Conservation (phyloP, 2,113 vertebrate species). For the Urocolius indicus region DNA sequence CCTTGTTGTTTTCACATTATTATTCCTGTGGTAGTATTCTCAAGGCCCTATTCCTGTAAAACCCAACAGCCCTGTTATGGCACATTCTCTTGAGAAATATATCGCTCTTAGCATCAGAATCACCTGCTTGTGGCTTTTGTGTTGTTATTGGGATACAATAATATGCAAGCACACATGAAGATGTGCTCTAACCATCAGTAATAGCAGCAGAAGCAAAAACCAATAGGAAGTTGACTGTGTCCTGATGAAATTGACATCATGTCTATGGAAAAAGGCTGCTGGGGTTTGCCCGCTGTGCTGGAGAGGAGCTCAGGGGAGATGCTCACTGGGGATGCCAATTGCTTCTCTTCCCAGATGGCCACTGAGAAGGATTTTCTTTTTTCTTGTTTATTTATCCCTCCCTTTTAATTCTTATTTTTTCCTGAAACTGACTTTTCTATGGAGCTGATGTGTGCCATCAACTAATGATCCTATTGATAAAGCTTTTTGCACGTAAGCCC, state of each 20-base stretch:
- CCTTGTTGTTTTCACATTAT: not conserved
- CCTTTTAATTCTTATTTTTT: not conserved
- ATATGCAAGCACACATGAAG: not conserved
- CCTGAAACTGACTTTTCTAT: not conserved
- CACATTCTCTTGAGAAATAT: not conserved
- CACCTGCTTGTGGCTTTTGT: not conserved
- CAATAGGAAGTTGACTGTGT: fast-evolving
- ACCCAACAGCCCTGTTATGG: not conserved
- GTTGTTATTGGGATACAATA: not conserved
- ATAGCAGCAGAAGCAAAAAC: not conserved
- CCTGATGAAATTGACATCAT: not conserved
- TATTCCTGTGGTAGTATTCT: not conserved
- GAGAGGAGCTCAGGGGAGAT: not conserved
- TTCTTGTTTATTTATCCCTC: not conserved
- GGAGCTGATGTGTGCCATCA: not conserved
- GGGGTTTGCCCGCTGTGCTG: not conserved
- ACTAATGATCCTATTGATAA: not conserved
- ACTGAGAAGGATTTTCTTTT: not conserved
- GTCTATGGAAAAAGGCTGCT: not conserved
- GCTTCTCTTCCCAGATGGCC: not conserved
- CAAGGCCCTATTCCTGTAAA: not conserved
- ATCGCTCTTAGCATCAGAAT: not conserved
- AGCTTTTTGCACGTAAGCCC: not conserved
- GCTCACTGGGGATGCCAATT: not conserved
- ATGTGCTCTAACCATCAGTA: not conserved